These are phyloP conservation scores for Drosophila auraria DNA, from an alignment of 1,140 invertebrate genomes.

Conservation along the genomic window DNA sequence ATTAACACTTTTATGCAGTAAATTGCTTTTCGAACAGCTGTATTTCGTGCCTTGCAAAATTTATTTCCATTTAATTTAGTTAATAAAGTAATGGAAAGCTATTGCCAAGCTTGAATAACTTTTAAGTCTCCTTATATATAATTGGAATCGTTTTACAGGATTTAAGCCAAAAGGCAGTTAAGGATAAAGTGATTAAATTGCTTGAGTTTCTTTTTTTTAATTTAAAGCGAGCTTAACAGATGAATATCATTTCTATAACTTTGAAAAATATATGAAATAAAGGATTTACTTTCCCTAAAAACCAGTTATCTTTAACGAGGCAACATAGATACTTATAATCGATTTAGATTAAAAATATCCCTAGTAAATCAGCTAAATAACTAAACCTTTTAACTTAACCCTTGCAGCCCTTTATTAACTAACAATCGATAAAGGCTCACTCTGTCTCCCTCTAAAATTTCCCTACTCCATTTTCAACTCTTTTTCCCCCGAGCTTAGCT, in stretches of 20 bases:
- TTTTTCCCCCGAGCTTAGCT: slow-evolving; percentile 1
- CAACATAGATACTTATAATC: not conserved
- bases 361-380: no score
- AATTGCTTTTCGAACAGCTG: not conserved
- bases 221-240: no score
- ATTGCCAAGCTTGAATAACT: no score
- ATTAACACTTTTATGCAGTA: not conserved
- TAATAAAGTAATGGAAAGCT: not conserved
- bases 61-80: no score
- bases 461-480: not conserved
- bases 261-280: no score
- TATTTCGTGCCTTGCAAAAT: no score
- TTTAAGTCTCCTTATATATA: not conserved
- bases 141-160: not conserved
- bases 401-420: slow-evolving; percentile 8
- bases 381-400: not conserved
- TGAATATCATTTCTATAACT: no score
- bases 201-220: no score
- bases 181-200: not conserved
- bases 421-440: not conserved
- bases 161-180: not conserved
- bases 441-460: no score
- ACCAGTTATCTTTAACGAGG: not conserved
- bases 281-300: no score
- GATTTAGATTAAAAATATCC: not conserved